Evolutionary conservation across 2,113 vertebrate species (phyloP).

Genomic region (Promerops cafer): DNA sequence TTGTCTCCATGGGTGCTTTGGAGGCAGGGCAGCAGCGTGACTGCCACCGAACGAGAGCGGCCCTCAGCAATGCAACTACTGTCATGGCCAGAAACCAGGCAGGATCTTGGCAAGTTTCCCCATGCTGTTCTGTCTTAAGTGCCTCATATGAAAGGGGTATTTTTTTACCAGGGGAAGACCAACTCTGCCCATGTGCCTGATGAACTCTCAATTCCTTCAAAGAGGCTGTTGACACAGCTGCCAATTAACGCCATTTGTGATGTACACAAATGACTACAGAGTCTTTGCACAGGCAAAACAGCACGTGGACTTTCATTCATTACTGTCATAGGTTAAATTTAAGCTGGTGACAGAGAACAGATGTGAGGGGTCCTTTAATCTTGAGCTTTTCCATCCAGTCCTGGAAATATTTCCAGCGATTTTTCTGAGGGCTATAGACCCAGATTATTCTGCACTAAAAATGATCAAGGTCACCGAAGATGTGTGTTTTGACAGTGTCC

Average conservation of each 20-base stretch:
- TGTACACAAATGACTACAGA: not conserved
- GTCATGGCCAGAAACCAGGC: slow-evolving; percentile 1
- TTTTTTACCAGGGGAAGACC: not conserved
- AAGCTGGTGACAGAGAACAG: slow-evolving; percentile 6
- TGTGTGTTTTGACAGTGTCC: not conserved
- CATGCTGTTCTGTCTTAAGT: not conserved
- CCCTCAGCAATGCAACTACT: not conserved
- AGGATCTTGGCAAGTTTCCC: not conserved
- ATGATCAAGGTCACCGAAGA: not conserved
- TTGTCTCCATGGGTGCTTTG: not conserved
- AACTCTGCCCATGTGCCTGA: not conserved
- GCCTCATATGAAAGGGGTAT: not conserved
- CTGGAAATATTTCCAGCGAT: not conserved
- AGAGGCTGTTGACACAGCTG: slow-evolving; percentile 46
- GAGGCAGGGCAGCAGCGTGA: not conserved
- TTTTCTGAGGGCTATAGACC: not conserved
- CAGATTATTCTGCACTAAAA: not conserved
- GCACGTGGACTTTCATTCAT: not conserved
- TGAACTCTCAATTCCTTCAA: not conserved
- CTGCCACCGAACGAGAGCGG: fast-evolving
- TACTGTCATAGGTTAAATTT: not conserved
- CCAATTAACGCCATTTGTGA: slow-evolving; percentile 7
- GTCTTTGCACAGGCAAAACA: not conserved
- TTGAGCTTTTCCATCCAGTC: not conserved
- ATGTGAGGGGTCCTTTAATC: slow-evolving; percentile 5